Conservation (phyloP, 2,113 vertebrate genomes). For the Raja brachyura region DNA sequence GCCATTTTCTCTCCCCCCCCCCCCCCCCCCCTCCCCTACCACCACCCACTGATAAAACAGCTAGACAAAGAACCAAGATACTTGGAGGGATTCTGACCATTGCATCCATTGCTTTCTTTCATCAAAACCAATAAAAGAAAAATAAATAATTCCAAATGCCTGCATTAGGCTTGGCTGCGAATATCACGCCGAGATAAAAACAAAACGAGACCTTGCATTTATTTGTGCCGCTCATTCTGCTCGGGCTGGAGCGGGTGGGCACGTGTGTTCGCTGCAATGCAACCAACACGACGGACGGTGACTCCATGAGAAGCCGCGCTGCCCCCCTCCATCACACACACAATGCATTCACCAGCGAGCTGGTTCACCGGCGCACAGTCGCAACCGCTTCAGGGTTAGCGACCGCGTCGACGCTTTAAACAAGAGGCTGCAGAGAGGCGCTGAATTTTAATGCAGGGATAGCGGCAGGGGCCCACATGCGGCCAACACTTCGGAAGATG, state of each 20-base stretch:
- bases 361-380: too few species aligned
- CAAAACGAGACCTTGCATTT: neutral
- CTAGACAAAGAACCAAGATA: slow-evolving; percentile 31
- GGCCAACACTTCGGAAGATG: neutral
- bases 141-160: neutral
- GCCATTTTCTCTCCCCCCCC: slow-evolving; percentile 47
- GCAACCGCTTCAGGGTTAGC: too few species aligned
- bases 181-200: neutral
- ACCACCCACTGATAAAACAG: slow-evolving; percentile 59
- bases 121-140: neutral
- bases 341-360: neutral
- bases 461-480: neutral
- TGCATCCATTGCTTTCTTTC: neutral
- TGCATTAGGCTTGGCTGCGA: neutral
- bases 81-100: neutral
- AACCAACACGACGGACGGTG: too few species aligned
- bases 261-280: neutral
- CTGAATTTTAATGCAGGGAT: neutral
- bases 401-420: neutral
- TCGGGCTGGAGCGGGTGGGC: neutral
- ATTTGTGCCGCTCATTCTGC: neutral
- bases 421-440: neutral
- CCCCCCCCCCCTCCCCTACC: slow-evolving; percentile 55
- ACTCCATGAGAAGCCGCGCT: neutral
- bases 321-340: too few species aligned